Evolutionary conservation across 2,113 vertebrate species (phyloP).

Genomic region (Varanus komodoensis): DNA sequence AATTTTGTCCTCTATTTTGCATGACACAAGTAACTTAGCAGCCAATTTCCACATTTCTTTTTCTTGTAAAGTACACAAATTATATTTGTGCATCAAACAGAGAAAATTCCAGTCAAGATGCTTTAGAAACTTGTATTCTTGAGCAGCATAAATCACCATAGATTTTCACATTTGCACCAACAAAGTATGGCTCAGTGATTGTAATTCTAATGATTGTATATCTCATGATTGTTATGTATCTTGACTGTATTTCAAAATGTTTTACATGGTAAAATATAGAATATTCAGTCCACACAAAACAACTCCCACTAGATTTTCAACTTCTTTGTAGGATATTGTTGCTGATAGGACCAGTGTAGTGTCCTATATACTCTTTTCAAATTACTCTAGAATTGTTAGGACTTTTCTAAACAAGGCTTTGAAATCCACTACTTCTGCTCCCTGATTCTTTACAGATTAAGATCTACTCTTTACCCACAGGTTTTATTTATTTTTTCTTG

Average conservation of each 20-base stretch:
- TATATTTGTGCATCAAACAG: not conserved
- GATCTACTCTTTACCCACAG: too few species aligned
- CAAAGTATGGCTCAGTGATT: not conserved
- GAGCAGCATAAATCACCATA: not conserved
- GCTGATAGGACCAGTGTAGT: not conserved
- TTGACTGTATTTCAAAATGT: not conserved
- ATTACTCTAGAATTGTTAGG: not conserved
- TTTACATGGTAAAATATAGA: not conserved
- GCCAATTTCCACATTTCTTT: conserved; percentile 7
- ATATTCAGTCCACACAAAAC: not conserved
- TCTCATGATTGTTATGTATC: not conserved
- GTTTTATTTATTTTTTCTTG: too few species aligned
- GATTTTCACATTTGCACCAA: not conserved
- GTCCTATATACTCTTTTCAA: not conserved
- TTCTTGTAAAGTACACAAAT: not conserved
- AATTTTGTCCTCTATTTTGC: conserved; percentile 6
- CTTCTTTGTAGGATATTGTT: not conserved
- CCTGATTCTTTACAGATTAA: too few species aligned
- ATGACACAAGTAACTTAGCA: not conserved
- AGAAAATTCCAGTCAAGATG: not conserved
- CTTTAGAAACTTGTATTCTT: not conserved
- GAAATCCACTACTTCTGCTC: too few species aligned
- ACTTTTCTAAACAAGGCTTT: not conserved
- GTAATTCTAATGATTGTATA: too few species aligned
- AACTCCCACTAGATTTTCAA: not conserved